phyloP scores from a whole-genome alignment of 2,888 invertebrate genomes.

The Iphiclides podalirius region DNA sequence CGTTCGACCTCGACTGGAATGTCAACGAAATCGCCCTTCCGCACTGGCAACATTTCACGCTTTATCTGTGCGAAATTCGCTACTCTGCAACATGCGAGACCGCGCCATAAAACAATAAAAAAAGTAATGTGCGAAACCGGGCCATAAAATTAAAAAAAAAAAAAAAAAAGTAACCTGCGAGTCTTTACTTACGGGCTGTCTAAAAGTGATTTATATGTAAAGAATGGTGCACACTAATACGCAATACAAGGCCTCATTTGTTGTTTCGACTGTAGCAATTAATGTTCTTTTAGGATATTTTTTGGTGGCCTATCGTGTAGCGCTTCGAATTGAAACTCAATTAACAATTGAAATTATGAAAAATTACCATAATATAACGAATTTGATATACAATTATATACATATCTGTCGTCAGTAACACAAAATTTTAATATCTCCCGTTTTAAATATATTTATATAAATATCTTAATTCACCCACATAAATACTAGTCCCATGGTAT shows the following conservation, averaged over 20 bases:
- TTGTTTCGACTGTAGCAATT: slow-evolving; percentile 13
- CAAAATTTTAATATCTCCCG: not conserved
- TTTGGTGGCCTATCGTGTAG: slow-evolving; percentile 10
- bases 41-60: slow-evolving; percentile 25
- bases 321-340: slow-evolving; percentile 16
- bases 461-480: slow-evolving; percentile 9
- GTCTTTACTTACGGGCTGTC: slow-evolving; percentile 1
- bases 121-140: too few species aligned
- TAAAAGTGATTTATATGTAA: slow-evolving; percentile 10
- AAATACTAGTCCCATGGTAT: slow-evolving; percentile 15
- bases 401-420: slow-evolving; percentile 6
- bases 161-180: too few species aligned
- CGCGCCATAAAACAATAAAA: too few species aligned
- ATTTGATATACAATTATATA: slow-evolving; percentile 5
- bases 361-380: slow-evolving; percentile 4
- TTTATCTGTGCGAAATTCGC: too few species aligned
- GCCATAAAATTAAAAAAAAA: too few species aligned
- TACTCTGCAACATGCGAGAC: too few species aligned
- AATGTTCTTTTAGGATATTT: slow-evolving; percentile 10
- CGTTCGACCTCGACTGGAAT: slow-evolving; percentile 37
- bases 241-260: slow-evolving; percentile 4
- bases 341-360: slow-evolving; percentile 6
- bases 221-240: slow-evolving; percentile 26
- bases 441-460: not conserved
- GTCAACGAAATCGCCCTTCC: not conserved